A percentile compares a stretch with the other conserved stretches of the same genome.
Conservation (phyloP, 2,888 invertebrate genomes). For the Polyommatus iphigenia region DNA sequence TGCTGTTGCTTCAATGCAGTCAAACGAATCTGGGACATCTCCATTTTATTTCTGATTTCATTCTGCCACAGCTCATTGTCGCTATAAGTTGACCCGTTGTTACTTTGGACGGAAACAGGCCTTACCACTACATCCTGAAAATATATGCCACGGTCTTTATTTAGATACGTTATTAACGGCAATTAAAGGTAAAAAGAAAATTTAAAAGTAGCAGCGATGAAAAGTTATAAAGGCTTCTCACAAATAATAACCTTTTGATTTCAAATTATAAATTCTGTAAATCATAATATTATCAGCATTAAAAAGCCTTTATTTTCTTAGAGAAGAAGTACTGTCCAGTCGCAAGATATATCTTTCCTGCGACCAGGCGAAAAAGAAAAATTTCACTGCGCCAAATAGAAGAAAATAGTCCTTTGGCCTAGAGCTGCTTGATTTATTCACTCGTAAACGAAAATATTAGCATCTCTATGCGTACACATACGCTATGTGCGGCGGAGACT, state of each 20-base stretch:
- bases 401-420: not conserved
- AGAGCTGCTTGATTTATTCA: not conserved
- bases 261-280: too few species aligned
- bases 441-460: not conserved
- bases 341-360: not conserved
- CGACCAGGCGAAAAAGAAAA: not conserved
- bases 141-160: slow-evolving; percentile 36
- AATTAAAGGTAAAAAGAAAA: slow-evolving; percentile 17
- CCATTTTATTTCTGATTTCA: slow-evolving; percentile 82
- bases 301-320: not conserved
- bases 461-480: not conserved
- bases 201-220: not conserved
- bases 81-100: slow-evolving; percentile 74
- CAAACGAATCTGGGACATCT: slow-evolving; percentile 80
- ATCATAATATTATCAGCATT: too few species aligned
- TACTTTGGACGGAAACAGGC: slow-evolving; percentile 74
- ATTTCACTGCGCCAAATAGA: not conserved
- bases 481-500: not conserved
- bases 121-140: slow-evolving; percentile 70
- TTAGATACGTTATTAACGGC: not conserved
- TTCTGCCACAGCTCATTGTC: slow-evolving; percentile 79
- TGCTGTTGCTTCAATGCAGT: slow-evolving; percentile 82
- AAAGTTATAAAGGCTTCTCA: slow-evolving; percentile 23
- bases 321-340: slow-evolving; percentile 14
- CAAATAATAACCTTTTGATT: too few species aligned